phyloP scores from a whole-genome alignment of 1,140 invertebrate genomes.

The Phocides pigmalion region DNA sequence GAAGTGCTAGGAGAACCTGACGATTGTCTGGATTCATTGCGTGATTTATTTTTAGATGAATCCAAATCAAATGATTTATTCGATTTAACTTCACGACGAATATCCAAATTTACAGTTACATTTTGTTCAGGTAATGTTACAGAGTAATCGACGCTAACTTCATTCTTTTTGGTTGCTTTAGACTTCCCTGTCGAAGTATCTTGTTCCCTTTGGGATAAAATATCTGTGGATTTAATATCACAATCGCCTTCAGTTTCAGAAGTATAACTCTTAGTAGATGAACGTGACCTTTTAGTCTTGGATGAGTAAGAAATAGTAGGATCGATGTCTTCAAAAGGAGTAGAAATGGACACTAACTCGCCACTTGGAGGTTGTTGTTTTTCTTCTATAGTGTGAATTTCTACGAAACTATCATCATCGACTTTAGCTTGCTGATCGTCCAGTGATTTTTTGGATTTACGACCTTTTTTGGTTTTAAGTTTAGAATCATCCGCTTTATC shows the following conservation, averaged over 20 bases:
- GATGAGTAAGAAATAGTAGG: slow-evolving; percentile 47
- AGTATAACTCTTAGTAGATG: slow-evolving; percentile 62
- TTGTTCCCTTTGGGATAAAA: slow-evolving; percentile 1
- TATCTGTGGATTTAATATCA: background rate
- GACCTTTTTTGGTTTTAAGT: slow-evolving; percentile 67
- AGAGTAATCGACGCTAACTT: slow-evolving; percentile 1
- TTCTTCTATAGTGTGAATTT: slow-evolving; percentile 75
- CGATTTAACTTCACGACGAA: background rate
- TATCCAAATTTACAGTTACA: background rate
- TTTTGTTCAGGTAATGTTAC: background rate
- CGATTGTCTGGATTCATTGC: slow-evolving; percentile 3
- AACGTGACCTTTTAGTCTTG: slow-evolving; percentile 60
- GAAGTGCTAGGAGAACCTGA: slow-evolving; percentile 27
- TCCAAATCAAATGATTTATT: slow-evolving; percentile 10
- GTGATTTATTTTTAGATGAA: slow-evolving; percentile 1
- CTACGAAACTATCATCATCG: slow-evolving; percentile 75
- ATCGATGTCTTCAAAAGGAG: slow-evolving; percentile 64
- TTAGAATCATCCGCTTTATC: slow-evolving; percentile 65
- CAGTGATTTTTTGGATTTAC: slow-evolving; percentile 61
- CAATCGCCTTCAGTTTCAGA: slow-evolving; percentile 54
- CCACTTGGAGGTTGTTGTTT: slow-evolving; percentile 59
- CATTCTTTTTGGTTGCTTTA: slow-evolving; percentile 16
- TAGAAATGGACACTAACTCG: slow-evolving; percentile 72
- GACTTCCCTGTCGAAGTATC: slow-evolving; percentile 14
- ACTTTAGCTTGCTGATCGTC: slow-evolving; percentile 61